Percentiles rank a stretch among this genome's conserved stretches.
Conservation (phyloP, 2,888 invertebrate genomes). For the Metalampra italica region DNA sequence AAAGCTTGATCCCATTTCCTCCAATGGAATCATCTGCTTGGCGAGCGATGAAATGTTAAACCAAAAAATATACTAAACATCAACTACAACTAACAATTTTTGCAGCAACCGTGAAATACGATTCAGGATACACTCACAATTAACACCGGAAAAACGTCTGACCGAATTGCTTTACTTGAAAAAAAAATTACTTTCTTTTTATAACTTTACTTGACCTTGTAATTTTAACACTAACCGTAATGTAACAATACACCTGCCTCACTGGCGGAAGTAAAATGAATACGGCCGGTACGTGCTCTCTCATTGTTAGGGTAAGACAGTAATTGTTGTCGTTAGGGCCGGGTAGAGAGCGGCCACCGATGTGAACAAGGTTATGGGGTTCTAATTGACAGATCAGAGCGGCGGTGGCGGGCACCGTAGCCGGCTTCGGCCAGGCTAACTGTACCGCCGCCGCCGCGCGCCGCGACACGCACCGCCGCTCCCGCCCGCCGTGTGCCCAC, state of each 20-base stretch:
- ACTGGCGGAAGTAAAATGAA: slow-evolving; percentile 19
- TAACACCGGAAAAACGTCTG: slow-evolving; percentile 29
- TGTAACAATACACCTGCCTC: slow-evolving; percentile 14
- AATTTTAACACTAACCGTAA: slow-evolving; percentile 17
- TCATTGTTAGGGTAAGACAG: slow-evolving; percentile 21
- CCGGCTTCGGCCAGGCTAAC: slow-evolving; percentile 59
- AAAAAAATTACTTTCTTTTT: slow-evolving; percentile 28
- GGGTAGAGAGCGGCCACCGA: slow-evolving; percentile 36
- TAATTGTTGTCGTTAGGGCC: slow-evolving; percentile 42
- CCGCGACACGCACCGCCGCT: slow-evolving; percentile 49
- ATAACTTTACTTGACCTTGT: slow-evolving; percentile 29
- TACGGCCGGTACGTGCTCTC: slow-evolving; percentile 14
- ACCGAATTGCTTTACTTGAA: slow-evolving; percentile 24
- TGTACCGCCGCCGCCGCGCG: slow-evolving; percentile 67
- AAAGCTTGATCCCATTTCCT: too few relatives aligned
- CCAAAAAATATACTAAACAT: slow-evolving; percentile 30
- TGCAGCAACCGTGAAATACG: slow-evolving; percentile 45
- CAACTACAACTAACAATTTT: slow-evolving; percentile 32
- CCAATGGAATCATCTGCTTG: background rate
- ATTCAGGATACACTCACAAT: slow-evolving; percentile 40
- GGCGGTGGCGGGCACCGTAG: slow-evolving; percentile 50
- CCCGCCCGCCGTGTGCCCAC: slow-evolving; percentile 30
- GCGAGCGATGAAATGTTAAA: background rate
- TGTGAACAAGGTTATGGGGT: slow-evolving; percentile 60
- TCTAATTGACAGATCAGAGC: slow-evolving; percentile 65